phyloP scores from a whole-genome alignment of 2,888 invertebrate species.

The Drosophila nigricruria region DNA sequence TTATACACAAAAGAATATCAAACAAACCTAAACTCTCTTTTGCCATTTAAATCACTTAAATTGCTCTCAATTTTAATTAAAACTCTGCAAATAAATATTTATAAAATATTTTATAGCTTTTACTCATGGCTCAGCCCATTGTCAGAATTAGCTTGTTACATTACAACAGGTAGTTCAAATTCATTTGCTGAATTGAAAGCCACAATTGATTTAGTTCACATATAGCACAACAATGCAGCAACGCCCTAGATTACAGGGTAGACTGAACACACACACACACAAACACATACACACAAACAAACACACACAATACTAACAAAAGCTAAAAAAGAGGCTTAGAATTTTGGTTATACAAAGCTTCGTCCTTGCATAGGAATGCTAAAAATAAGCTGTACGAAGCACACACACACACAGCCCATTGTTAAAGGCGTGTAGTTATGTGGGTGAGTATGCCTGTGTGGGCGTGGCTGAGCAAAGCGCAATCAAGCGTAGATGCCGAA shows the following conservation, averaged over 20 bases:
- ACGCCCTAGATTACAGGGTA: conserved; percentile 53
- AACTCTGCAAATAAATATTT: neutral
- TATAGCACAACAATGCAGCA: conserved; percentile 8
- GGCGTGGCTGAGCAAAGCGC: conserved; percentile 59
- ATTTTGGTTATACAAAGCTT: conserved; percentile 42
- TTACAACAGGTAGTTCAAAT: neutral
- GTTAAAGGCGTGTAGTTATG: conserved; percentile 24
- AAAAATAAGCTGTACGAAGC: conserved; percentile 47
- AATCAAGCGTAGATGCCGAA: conserved; percentile 62
- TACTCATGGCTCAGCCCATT: too few relatives aligned
- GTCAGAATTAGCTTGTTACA: neutral
- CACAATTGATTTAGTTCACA: conserved; percentile 7
- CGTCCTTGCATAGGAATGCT: conserved; percentile 57
- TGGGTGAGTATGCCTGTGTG: conserved; percentile 8
- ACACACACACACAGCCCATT: conserved; percentile 12
- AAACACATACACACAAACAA: conserved; percentile 4
- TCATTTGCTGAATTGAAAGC: conserved; percentile 1
- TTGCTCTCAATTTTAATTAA: neutral
- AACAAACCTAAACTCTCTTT: neutral
- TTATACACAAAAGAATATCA: neutral
- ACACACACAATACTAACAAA: conserved; percentile 7
- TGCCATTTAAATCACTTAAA: neutral
- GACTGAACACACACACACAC: conserved; percentile 11
- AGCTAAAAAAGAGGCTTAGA: conserved; percentile 44
- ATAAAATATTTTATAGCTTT: too few relatives aligned